These are phyloP conservation scores for Latheticus oryzae DNA, from an alignment of 2,888 invertebrate genomes.

Conservation along the genomic window DNA sequence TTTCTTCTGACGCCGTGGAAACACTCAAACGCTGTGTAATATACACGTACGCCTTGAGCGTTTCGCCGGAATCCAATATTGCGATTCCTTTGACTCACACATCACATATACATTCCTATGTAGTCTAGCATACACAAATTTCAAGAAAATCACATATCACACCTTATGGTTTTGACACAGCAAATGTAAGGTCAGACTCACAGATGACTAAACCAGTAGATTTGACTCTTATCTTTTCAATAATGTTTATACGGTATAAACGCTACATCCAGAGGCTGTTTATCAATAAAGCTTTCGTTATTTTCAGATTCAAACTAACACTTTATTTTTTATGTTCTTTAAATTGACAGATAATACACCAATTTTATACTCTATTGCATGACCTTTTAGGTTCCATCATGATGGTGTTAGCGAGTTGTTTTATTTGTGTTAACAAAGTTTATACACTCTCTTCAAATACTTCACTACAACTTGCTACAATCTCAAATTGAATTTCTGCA, in stretches of 20 bases:
- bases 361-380: conserved; percentile 1
- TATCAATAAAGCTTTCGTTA: conserved; percentile 37
- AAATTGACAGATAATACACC: conserved; percentile 32
- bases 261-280: conserved; percentile 32
- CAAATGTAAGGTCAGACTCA: conserved; percentile 14
- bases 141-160: conserved; percentile 35
- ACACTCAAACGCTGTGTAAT: conserved; percentile 39
- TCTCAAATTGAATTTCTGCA: conserved; percentile 34
- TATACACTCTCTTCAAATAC: conserved; percentile 26
- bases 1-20: conserved; percentile 22
- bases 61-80: conserved; percentile 38
- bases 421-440: conserved; percentile 32
- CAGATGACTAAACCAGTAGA: conserved; percentile 5
- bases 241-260: conserved; percentile 35
- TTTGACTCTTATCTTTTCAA: conserved; percentile 14
- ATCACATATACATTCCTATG: conserved; percentile 35
- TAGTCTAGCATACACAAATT: conserved; percentile 34
- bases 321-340: conserved; percentile 20
- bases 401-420: conserved; percentile 27
- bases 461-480: conserved; percentile 30
- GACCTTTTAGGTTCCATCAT: background rate
- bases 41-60: conserved; percentile 39
- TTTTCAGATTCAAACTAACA: conserved; percentile 36
- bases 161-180: conserved; percentile 13
- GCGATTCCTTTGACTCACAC: conserved; percentile 39